Evolutionary conservation across 1,140 invertebrate species (phyloP).

Genomic region (Magallana ariakensis): DNA sequence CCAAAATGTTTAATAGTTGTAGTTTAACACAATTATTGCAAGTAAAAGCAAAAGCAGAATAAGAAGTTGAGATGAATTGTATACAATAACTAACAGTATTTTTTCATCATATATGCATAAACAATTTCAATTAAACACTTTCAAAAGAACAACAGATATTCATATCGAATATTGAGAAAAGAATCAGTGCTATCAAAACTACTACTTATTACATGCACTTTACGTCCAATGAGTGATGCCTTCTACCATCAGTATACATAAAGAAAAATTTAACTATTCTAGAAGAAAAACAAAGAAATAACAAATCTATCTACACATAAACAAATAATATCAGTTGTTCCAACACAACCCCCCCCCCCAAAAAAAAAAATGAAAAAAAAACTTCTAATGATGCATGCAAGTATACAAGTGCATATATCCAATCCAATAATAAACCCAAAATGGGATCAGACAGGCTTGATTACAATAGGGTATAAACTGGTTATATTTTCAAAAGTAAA

Average conservation of each 20-base stretch:
- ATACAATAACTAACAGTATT: not conserved
- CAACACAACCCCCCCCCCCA: not conserved
- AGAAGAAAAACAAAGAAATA: not conserved
- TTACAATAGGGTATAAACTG: not conserved
- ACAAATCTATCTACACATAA: too few relatives aligned
- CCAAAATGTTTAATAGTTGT: too few relatives aligned
- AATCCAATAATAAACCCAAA: not conserved
- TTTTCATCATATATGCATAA: not conserved
- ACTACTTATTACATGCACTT: not conserved
- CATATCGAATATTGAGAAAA: not conserved
- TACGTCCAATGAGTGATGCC: not conserved
- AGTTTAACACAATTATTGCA: too few relatives aligned
- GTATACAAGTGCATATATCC: not conserved
- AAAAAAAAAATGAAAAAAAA: too few relatives aligned
- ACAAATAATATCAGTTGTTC: not conserved
- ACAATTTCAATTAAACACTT: not conserved
- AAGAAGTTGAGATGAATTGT: not conserved
- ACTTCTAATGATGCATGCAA: not conserved
- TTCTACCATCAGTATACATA: not conserved
- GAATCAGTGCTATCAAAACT: not conserved
- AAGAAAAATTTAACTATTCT: not conserved
- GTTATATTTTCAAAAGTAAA: not conserved
- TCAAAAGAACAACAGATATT: conserved; percentile 4
- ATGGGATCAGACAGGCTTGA: not conserved
- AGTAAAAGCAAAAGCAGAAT: not conserved